These are phyloP conservation scores for Dryobota labecula DNA, from an alignment of 2,888 invertebrate species.

Conservation along the genomic window DNA sequence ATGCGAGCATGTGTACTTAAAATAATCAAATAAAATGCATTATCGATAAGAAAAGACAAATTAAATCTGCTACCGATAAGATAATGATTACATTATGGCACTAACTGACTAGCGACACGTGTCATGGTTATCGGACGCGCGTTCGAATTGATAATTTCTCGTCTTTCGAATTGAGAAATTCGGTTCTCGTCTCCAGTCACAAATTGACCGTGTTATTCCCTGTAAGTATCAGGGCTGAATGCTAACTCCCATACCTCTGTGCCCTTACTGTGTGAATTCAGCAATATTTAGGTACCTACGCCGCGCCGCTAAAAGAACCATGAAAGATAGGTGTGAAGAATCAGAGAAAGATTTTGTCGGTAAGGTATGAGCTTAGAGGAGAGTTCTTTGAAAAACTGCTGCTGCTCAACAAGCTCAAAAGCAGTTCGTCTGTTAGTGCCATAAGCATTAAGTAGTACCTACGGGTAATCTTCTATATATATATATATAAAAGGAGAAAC, in stretches of 20 bases:
- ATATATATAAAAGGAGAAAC: too few relatives aligned
- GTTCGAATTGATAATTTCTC: conserved; percentile 17
- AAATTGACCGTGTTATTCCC: conserved; percentile 22
- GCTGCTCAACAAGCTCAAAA: too few relatives aligned
- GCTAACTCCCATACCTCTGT: too few relatives aligned
- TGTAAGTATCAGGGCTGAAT: too few relatives aligned
- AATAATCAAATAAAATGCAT: conserved; percentile 3
- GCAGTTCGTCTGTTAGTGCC: not conserved
- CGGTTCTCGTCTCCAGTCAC: conserved; percentile 11
- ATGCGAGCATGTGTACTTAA: conserved; percentile 11
- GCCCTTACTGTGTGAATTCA: too few relatives aligned
- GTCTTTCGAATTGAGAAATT: conserved; percentile 15
- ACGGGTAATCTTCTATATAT: too few relatives aligned
- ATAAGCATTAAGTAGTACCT: too few relatives aligned
- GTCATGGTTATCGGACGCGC: conserved; percentile 19
- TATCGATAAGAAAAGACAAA: conserved; percentile 10
- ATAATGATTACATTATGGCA: conserved; percentile 5
- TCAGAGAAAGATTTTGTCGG: not conserved
- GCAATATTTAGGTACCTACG: too few relatives aligned
- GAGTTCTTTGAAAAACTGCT: not conserved
- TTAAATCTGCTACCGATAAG: conserved; percentile 18
- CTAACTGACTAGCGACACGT: conserved; percentile 10
- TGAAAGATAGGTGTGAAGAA: too few relatives aligned
- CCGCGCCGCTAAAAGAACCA: too few relatives aligned
- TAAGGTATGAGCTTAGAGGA: not conserved